Evolutionary conservation across 2,113 vertebrate genomes (phyloP).

Genomic region (Tetrao urogallus): DNA sequence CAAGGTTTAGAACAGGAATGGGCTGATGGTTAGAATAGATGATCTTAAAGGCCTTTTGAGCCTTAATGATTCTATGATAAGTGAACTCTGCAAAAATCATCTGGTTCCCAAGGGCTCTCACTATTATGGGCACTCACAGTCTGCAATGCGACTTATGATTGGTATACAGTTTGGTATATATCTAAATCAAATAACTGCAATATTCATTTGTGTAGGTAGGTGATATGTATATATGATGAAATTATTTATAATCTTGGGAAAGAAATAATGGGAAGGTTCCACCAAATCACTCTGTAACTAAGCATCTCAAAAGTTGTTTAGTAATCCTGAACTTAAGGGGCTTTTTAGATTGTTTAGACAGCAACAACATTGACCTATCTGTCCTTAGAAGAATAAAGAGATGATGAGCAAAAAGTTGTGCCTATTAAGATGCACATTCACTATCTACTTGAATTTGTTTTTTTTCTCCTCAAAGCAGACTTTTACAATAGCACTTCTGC

Average conservation of each 20-base stretch:
- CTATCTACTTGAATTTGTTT: neutral
- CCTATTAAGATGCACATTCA: neutral
- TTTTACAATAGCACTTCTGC: neutral
- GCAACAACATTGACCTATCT: neutral
- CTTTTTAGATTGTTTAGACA: neutral
- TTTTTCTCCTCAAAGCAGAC: neutral
- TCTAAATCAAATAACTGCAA: neutral
- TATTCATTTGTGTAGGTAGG: neutral
- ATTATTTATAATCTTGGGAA: neutral
- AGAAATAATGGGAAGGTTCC: neutral
- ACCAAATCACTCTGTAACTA: neutral
- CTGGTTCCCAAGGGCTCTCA: neutral
- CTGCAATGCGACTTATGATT: neutral
- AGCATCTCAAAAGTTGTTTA: neutral
- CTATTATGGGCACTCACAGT: accelerated
- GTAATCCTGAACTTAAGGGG: neutral
- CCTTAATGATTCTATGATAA: neutral
- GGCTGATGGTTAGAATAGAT: too few relatives aligned
- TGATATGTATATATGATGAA: neutral
- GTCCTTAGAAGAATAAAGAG: neutral
- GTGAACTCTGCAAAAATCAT: neutral
- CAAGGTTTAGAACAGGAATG: too few relatives aligned
- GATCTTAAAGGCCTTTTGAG: too few relatives aligned
- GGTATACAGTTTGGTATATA: neutral
- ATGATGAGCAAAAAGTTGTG: neutral